These are phyloP conservation scores for Meloidogyne exigua DNA, from an alignment of 1,140 invertebrate genomes.

Conservation along the genomic window DNA sequence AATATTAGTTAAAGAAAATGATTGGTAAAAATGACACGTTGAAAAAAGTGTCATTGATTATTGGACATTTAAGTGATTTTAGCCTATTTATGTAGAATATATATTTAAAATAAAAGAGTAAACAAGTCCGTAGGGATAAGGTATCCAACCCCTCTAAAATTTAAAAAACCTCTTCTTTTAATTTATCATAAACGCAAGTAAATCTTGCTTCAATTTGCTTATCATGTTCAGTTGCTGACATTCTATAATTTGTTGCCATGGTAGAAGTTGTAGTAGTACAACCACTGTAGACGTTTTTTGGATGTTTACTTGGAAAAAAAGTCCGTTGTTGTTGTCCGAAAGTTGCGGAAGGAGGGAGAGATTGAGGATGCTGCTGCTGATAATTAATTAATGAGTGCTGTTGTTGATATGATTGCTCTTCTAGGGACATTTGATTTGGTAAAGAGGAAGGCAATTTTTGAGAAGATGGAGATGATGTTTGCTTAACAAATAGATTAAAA, in stretches of 20 bases:
- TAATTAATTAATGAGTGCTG: not conserved
- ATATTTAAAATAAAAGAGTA: too few species aligned
- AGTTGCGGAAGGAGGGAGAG: not conserved
- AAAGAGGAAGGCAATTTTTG: not conserved
- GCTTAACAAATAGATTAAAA: not conserved
- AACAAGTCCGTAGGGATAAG: too few species aligned
- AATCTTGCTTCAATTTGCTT: not conserved
- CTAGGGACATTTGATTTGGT: not conserved
- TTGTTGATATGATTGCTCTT: not conserved
- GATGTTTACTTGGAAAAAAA: not conserved
- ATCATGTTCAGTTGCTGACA: not conserved
- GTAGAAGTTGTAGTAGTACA: not conserved
- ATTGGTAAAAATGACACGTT: too few species aligned
- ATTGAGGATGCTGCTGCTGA: constrained; percentile 3
- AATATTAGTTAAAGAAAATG: too few species aligned
- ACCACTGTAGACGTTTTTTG: not conserved
- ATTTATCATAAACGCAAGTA: not conserved
- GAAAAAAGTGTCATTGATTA: too few species aligned
- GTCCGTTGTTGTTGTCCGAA: not conserved
- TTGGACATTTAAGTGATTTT: too few species aligned
- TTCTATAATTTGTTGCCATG: not conserved
- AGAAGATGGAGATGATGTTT: not conserved
- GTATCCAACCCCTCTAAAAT: not conserved
- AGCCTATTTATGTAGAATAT: too few species aligned
- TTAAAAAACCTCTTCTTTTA: not conserved